Base-by-base conservation (phyloP, 2,888 invertebrate genomes). In the Cephus rjabovi region DNA sequence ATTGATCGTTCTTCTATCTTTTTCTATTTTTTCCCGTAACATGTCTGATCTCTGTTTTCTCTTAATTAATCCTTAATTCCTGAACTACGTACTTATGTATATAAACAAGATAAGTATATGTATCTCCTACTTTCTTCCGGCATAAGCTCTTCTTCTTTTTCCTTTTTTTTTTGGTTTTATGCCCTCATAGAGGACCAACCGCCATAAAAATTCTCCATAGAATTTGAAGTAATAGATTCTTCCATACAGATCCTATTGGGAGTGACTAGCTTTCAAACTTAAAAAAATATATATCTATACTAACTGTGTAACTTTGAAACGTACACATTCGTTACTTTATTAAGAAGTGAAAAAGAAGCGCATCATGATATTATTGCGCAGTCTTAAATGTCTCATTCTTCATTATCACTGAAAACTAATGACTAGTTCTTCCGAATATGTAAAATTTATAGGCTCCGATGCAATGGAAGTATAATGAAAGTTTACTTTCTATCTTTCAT, bases 341-440 rank as follows among this genome's bases (percentile, higher is more conserved):
- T 40, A 40, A 40, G 6, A 6, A 23, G 23, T 23, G 40, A 40
- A 56, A 9, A 9, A 56, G 23, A 56, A 23, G 23, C 40, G 4
- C 40, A 2, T 56, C 40, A 1, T 56, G 40, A 23, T 56, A 56
- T 56, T 56, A 56, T 56, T 56, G 40, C 9, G 40, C 40, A 56
- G 40, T 56, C 9, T 56, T 56, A 56, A 23, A 56, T 23, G 9
- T 56, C 40, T 56, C 9, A 56, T 23, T 56, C 40, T 56, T 23
- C 4, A 40, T 40, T 56, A 9, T 15, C 23, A 40, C 86, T 87
- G 85, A 85, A 87, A 86, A 83, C 84, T 84, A 86, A 82, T 83
- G 83, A 86, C 85, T 87, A 84, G 85, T 85, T 85, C 84, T 87
- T 87, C 74, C 84, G 84, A 87, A 86, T 85, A 83, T 83, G 85